Percentiles rank a stretch among this genome's conserved stretches.
phyloP scores from a whole-genome alignment of 2,113 vertebrate species.

The Phocoena sinus region DNA sequence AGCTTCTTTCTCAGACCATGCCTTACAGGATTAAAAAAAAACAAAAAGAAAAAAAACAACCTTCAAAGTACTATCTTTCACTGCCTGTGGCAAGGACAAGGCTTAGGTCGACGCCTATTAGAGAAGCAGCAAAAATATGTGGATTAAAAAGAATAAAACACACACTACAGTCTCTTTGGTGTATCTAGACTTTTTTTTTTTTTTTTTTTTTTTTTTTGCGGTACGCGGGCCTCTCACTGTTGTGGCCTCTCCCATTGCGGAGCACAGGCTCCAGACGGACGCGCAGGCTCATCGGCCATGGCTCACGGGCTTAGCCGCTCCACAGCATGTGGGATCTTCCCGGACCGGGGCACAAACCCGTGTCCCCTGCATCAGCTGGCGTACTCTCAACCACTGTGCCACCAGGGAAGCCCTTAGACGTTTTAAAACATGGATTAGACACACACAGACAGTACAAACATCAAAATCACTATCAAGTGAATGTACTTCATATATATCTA shows the following conservation, averaged over 20 bases:
- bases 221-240: too few relatives aligned
- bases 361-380: too few relatives aligned
- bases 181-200: background rate
- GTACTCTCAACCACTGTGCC: too few relatives aligned
- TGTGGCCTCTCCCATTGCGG: too few relatives aligned
- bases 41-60: constrained; percentile 18
- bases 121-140: constrained; percentile 44
- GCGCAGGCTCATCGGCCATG: too few relatives aligned
- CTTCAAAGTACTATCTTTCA: constrained; percentile 77
- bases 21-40: constrained; percentile 57
- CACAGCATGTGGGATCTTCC: too few relatives aligned
- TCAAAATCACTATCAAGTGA: background rate
- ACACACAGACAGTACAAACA: fast-evolving
- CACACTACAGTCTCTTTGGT: background rate
- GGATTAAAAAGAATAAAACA: constrained; percentile 49
- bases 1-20: constrained; percentile 55
- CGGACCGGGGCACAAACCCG: too few relatives aligned
- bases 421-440: background rate
- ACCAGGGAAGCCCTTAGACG: background rate
- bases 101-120: constrained; percentile 67
- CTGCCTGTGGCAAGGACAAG: constrained; percentile 77
- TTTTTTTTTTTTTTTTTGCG: too few relatives aligned
- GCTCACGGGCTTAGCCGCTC: fast-evolving
- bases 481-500: background rate
- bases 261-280: too few relatives aligned